phyloP scores from a whole-genome alignment of 2,113 vertebrate species.

The Ascaphus truei region DNA sequence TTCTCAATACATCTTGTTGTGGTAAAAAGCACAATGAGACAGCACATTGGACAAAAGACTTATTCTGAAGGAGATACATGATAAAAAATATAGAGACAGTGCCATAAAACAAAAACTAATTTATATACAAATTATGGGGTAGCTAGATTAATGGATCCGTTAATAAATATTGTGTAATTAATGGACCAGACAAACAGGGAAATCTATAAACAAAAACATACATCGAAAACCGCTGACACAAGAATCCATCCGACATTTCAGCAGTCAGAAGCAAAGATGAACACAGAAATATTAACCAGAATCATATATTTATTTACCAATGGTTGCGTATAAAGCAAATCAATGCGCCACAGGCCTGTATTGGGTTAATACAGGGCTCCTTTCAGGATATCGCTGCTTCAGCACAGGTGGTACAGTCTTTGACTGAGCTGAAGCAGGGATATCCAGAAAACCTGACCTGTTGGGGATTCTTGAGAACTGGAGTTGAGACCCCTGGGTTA shows the following conservation, averaged over 20 bases:
- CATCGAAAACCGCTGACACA: not conserved
- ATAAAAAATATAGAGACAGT: too few relatives aligned
- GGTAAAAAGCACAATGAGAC: too few relatives aligned
- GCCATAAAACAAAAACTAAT: not conserved
- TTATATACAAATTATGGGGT: not conserved
- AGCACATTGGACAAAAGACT: not conserved
- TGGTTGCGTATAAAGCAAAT: too few relatives aligned
- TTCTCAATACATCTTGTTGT: too few relatives aligned
- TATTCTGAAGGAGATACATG: not conserved
- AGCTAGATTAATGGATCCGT: conserved; percentile 2
- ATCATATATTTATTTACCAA: conserved; percentile 12
- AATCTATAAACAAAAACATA: conserved; percentile 28
- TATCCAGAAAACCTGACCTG: too few relatives aligned
- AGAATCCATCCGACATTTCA: conserved; percentile 8
- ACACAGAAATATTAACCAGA: conserved; percentile 12
- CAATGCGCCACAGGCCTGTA: too few relatives aligned
- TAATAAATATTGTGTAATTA: conserved; percentile 14
- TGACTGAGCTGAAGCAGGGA: too few relatives aligned
- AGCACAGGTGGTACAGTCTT: too few relatives aligned
- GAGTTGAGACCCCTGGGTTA: too few relatives aligned
- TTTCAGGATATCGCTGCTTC: too few relatives aligned
- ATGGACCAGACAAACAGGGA: conserved; percentile 18
- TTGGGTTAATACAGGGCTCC: too few relatives aligned
- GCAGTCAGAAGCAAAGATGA: conserved; percentile 17
- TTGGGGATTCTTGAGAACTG: too few relatives aligned